Conservation (phyloP, 2,888 invertebrate genomes). For the Campopleginae sp. region DNA sequence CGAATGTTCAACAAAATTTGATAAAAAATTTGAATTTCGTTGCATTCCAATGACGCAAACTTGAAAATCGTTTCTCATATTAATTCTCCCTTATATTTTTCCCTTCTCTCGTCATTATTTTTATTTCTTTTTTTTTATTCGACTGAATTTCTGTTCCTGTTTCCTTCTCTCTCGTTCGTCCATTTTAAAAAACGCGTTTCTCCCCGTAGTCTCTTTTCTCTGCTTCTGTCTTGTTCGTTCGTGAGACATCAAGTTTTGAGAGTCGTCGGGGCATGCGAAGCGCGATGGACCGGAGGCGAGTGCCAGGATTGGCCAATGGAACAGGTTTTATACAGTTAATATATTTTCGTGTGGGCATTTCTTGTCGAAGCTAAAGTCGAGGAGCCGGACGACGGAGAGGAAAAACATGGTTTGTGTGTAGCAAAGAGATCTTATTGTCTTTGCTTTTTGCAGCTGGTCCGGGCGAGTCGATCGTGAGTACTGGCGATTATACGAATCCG, state of each 20-base stretch:
- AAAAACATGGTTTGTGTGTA: conserved; percentile 22
- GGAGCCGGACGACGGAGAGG: conserved; percentile 14
- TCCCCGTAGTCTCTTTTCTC: not conserved
- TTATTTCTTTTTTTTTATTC: not conserved
- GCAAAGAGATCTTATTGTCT: conserved; percentile 46
- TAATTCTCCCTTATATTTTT: not conserved
- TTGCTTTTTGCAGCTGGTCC: conserved; percentile 17
- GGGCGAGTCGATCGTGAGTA: conserved; percentile 35
- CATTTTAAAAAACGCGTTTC: not conserved
- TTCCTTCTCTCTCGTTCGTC: not conserved
- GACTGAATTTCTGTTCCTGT: not conserved
- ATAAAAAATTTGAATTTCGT: no score
- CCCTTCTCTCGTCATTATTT: not conserved
- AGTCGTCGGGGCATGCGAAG: conserved; percentile 47
- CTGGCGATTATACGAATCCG: not conserved
- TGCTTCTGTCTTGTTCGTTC: not conserved
- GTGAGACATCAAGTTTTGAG: conserved; percentile 61
- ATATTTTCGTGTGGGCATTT: conserved; percentile 51
- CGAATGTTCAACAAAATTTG: no score
- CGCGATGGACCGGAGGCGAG: conserved; percentile 30
- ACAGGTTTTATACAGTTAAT: conserved; percentile 65
- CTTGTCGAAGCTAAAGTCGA: conserved; percentile 1
- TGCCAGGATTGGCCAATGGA: conserved; percentile 56
- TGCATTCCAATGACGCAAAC: no score
- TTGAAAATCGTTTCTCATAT: not conserved